phyloP scores from a whole-genome alignment of 2,888 invertebrate genomes.

The Tyria jacobaeae region DNA sequence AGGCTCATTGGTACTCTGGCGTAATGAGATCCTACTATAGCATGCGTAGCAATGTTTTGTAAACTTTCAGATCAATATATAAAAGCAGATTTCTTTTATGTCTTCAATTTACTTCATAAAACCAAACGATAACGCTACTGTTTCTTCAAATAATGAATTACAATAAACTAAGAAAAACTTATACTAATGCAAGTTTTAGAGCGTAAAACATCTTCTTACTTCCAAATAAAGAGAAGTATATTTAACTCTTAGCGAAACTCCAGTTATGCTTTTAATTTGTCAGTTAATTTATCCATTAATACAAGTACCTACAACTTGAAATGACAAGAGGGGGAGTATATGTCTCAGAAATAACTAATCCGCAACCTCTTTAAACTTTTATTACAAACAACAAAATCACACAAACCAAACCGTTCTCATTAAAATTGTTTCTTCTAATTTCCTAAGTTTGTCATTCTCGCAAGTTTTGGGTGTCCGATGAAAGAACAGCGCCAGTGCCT shows the following conservation, averaged over 20 bases:
- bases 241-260: neutral
- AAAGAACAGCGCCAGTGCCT: conserved; percentile 39
- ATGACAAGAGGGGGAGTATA: conserved; percentile 18
- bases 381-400: conserved; percentile 39
- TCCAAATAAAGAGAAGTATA: no score
- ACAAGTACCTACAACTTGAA: conserved; percentile 25
- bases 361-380: conserved; percentile 23
- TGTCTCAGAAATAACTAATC: conserved; percentile 35
- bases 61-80: neutral
- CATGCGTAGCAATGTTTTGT: neutral
- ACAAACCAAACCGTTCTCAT: conserved; percentile 41
- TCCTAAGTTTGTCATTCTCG: conserved; percentile 54
- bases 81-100: no score
- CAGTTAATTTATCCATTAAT: conserved; percentile 32
- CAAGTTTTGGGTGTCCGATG: conserved; percentile 44
- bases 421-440: conserved; percentile 51
- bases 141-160: conserved; percentile 27
- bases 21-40: neutral
- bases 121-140: no score
- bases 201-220: no score
- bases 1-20: neutral
- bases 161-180: conserved; percentile 26
- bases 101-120: no score
- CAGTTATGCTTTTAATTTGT: no score
- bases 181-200: no score